Conservation (phyloP, 2,797 vertebrate species). For the Monodelphis domestica region DNA sequence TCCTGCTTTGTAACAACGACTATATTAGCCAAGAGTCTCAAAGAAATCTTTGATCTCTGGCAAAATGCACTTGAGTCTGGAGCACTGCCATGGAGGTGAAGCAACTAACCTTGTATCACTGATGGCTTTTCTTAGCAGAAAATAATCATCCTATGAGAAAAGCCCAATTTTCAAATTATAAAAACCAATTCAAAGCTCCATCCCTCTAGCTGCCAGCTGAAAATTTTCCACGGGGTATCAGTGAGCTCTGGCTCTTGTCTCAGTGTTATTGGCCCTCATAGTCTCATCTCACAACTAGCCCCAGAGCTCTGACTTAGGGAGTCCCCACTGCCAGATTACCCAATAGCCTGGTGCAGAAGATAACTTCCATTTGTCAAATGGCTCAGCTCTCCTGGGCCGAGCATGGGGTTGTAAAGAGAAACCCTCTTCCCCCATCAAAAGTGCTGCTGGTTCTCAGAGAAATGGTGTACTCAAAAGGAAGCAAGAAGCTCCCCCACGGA, state of each 20-base stretch:
- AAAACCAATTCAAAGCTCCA: slow-evolving; percentile 65
- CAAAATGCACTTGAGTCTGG: neutral
- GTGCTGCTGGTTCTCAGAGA: neutral
- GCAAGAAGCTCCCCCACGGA: neutral
- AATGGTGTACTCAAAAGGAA: neutral
- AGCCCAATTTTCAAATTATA: slow-evolving; percentile 75
- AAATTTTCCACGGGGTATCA: neutral
- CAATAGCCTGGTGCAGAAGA: neutral
- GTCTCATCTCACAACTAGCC: neutral
- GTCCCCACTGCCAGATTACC: neutral
- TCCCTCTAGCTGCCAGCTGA: slow-evolving; percentile 65
- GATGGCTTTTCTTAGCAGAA: slow-evolving; percentile 57
- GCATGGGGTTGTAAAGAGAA: neutral
- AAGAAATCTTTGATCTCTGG: neutral
- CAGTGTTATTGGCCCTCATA: neutral
- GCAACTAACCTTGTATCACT: slow-evolving; percentile 37
- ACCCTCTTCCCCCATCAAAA: neutral
- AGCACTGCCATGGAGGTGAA: neutral
- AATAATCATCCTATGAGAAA: slow-evolving; percentile 53
- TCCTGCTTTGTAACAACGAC: neutral
- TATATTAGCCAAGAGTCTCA: neutral
- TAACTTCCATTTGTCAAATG: slow-evolving; percentile 5
- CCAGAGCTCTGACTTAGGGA: neutral
- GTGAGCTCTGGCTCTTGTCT: slow-evolving; percentile 9
- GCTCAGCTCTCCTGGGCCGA: neutral